Evolutionary conservation across 2,113 vertebrate genomes (phyloP), one percentile per base, ranked within the genome.

Genomic region (Pedionomus torquatus): DNA sequence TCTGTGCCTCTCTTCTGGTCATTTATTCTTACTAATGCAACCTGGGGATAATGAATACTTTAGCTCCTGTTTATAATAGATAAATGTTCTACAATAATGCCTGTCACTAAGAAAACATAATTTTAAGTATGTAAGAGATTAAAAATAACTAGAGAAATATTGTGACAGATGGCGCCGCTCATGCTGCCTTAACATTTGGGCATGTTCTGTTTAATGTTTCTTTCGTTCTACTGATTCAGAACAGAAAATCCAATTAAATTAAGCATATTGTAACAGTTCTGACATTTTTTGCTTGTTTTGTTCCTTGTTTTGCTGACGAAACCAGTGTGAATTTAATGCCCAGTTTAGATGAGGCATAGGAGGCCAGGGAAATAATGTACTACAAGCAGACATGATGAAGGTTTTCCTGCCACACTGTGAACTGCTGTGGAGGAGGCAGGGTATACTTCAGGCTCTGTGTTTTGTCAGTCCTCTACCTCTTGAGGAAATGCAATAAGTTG

Each of bases 111-210:
- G 94, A 96, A 98, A 97, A 95, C 93, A 95, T 91, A 84, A 90
- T 96, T 97, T 97, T 97, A 97, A 97, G 91, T 82, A 90, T 94
- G 93, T 75, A 91, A 84, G 95, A 89, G 88, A 96, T 97, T 96
- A 98, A 98, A 98, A 98, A 97, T 97, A 98, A 95, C 95, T 93
- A 75, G 79, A 97, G 96, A 97, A 98, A 97, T 98, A 97, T 95
- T 97, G 92, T 98, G 96, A 98, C 97, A 98, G 98, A 98, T 98
- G 97, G 97, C 57, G 21, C 89, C 19, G 37, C 87, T 97, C 95
- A 95, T 96, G 88, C 82, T 97, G 91, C 93, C 91, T 97, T 97
- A 98, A 96, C 93, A 96, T 97, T 98, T 95, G 97, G 89, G 87
- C 84, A 95, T 97, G 85, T 97, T 95, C 93, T 89, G 84, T 85